These are phyloP conservation scores for Apostichopus japonicus DNA, from an alignment of 35 echinoderm and acorn worm genomes.

Conservation along the genomic window DNA sequence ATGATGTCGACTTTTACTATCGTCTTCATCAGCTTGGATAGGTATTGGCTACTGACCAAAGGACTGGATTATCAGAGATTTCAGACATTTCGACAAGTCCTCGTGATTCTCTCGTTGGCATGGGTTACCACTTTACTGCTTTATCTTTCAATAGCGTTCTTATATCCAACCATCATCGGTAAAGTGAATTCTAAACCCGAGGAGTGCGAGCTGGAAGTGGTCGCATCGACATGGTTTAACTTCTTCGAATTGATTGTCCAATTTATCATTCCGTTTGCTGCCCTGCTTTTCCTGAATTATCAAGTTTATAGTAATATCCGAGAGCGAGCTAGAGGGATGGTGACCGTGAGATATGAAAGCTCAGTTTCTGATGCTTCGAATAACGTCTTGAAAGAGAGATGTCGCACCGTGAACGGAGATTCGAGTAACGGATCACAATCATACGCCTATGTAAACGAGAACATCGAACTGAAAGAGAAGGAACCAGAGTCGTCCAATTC, in stretches of 20 bases:
- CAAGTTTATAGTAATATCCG: conserved; percentile 67
- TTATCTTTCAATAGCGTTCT: conserved; percentile 46
- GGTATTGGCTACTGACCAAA: conserved; percentile 85
- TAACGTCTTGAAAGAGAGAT: not conserved
- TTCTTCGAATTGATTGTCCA: conserved; percentile 46
- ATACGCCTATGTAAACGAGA: conserved; percentile 9
- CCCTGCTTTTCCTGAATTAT: conserved; percentile 61
- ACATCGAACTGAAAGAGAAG: conserved; percentile 19
- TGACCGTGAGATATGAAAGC: not conserved
- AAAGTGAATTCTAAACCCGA: not conserved
- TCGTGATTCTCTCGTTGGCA: conserved; percentile 24
- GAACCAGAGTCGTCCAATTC: conserved; percentile 40
- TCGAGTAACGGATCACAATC: not conserved
- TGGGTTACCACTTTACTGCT: conserved; percentile 18
- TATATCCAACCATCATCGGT: not conserved
- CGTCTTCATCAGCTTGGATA: conserved; percentile 80
- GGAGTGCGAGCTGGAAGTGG: conserved; percentile 63
- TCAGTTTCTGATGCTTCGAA: not conserved
- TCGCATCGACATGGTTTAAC: conserved; percentile 10
- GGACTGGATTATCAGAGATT: conserved; percentile 58
- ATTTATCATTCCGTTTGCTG: conserved; percentile 61
- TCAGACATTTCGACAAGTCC: conserved; percentile 55
- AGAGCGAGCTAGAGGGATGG: conserved; percentile 50
- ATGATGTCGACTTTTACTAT: conserved; percentile 63
- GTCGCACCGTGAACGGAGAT: not conserved